These are phyloP conservation scores for Epinephelus lanceolatus DNA, from an alignment of 2,113 vertebrate species.

Conservation along the genomic window DNA sequence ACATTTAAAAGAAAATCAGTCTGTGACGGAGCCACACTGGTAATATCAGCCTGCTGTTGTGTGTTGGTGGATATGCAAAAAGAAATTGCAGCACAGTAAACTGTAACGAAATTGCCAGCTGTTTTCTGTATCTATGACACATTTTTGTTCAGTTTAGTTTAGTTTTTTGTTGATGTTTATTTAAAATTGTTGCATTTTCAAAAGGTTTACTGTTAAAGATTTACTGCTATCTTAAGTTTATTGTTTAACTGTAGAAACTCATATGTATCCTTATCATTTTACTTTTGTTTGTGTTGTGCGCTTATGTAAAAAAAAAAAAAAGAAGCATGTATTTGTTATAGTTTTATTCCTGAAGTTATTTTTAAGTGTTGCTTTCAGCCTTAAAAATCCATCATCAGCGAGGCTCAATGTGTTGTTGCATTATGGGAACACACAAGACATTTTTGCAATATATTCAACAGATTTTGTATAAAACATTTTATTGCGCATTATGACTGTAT, in stretches of 20 bases:
- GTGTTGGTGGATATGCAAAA: neutral
- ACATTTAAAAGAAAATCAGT: too few relatives aligned
- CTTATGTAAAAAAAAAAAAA: neutral
- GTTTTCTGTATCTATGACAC: too few relatives aligned
- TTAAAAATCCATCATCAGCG: too few relatives aligned
- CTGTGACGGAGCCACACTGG: too few relatives aligned
- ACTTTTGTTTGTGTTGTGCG: neutral
- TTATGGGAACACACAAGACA: neutral
- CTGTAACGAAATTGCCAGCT: neutral
- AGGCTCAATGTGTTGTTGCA: too few relatives aligned
- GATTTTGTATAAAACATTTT: neutral
- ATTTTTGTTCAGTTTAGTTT: too few relatives aligned
- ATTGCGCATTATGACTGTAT: neutral
- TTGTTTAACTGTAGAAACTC: neutral
- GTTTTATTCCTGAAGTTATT: neutral
- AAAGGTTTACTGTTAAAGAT: neutral
- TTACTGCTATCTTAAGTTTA: neutral
- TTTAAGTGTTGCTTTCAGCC: neutral
- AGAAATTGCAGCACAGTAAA: neutral
- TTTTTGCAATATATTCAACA: neutral
- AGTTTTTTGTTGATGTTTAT: neutral
- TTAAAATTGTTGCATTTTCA: neutral
- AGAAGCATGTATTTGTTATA: too few relatives aligned
- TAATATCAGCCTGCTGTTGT: neutral
- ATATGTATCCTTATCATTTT: neutral